Base-by-base conservation (phyloP, 1,140 invertebrate species). In the Myzus persicae region DNA sequence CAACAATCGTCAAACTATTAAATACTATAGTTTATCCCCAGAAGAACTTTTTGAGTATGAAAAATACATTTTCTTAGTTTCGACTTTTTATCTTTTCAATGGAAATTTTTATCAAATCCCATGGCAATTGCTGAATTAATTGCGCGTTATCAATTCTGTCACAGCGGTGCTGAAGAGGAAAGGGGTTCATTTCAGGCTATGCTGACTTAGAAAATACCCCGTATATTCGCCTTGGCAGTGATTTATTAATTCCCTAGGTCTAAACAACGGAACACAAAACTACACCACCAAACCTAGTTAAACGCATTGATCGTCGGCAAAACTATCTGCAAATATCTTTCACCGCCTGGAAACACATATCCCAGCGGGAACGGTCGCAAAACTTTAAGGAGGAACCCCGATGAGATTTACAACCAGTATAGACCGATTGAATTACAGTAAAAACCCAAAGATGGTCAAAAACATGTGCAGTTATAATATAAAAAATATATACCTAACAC, bases 261-360 rank as follows among this genome's bases (percentile, higher is more conserved):
- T 59, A 90, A 90, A 67, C 51, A 59, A 67, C 89, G 38, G 48
- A 67, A 90, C 51, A 90, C 89, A 90, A 59, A 67, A 90, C 89
- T 42, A 90, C 59, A 76, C 89, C 54, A 67, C 38, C 54, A 36
- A 90, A 90, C 40, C 89, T 90, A 67, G 88, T 89, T 89, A 51
- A 51, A 89, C 9, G 14, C 87, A 89, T 89, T 89, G 87, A 89
- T 89, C 26, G 89, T 90, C 54, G 51, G 26, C 54, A 42, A 54
- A 90, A 90, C 89, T 90, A 90, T 90, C 89, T 90, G 51, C 89
- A 67, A 90, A 90, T 90, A 67, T 67, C 89, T 90, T 90, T 90
- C 89, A 67, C 24, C 54, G 89, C 89, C 48, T 89, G 36, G 4
- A 54, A 51, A 54, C 46, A 89, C 22, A 54, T n/a, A n/a, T 89